Base-by-base conservation (phyloP, 2,797 vertebrate genomes). In the Cottoperca gobio region DNA sequence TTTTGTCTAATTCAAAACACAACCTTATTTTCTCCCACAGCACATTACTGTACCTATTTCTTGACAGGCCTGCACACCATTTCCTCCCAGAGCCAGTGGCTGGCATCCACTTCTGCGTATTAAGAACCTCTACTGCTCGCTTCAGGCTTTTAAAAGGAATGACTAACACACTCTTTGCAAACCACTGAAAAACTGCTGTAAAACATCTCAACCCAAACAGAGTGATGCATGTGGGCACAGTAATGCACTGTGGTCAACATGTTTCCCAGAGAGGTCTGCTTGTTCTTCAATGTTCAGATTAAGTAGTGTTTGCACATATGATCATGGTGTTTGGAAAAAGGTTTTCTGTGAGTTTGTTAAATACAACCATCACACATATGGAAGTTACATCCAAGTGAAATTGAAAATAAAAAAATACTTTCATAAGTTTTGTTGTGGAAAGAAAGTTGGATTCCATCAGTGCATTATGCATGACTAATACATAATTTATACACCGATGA, bases 401-500 rank as follows among this genome's bases (percentile, higher is more conserved):
- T 21, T 33, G 23, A 40, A 71, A 79, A 73, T 61, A 33, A 33
- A 52, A 54, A 73, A 68, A 31, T 2, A 82, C 72, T 79, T 86
- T 82, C 57, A 54, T 26, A 86, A 88, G 83, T 91, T 89, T 90
- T 88, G 80, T 89, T 91, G 89, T 78, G 69, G 57, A 73, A 61
- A 68, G 81, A 86, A 87, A 83, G 66, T 63, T 49, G 43, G 83
- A 83, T 96, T 96, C 94, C 92, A 93, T 85, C 76, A 53, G 92
- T 96, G 91, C 94, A 97, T 96, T 96, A 96, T 96, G 93, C 93
- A 96, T 94, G 85, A 89, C 86, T 76, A 58, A 93, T 97, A 86
- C 84, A 97, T 97, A 96, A 97, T 97, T 96, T 92, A 97, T 96
- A 89, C 86, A 83, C 7, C 50, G 91, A 95, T 97, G 93, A 96